Base-by-base conservation (phyloP, 2,797 vertebrate species). In the Karalla daura region DNA sequence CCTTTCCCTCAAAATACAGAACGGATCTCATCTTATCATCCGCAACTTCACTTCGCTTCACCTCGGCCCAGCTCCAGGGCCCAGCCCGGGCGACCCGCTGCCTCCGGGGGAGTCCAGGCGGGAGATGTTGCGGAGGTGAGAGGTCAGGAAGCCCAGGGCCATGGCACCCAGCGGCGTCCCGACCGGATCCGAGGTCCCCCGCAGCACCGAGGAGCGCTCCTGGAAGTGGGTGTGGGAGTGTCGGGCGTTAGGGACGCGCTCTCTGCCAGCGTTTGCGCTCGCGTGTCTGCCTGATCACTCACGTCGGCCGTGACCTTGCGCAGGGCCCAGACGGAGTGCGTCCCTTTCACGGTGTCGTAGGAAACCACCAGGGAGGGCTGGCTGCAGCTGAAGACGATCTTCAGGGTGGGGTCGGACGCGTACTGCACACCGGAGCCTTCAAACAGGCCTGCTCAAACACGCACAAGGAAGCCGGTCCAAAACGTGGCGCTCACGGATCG, bases 341-440 rank as follows among this genome's bases (percentile, higher is more conserved):
- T 90, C 78, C 94, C 93, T 83, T 98, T 98, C 50, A 93, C 78
- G 0, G 94, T 93, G 83, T 99, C 97, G 2, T 97, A 99, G 1
- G 95, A 96, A 92, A 99, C 95, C 52, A 99, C 81, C 17, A 99
- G 85, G 66, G 98, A 98, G 7, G 98, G 97, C 23, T 95, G 92
- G 25, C 84, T 53, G 75, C 81, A 94, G 79, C 95, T 93, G 87
- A 98, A 99, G 75, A 98, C 93, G 2, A 99, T 96, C 87, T 93
- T 95, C 91, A 96, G 80, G 14, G 93, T 88, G 40, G 90, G 84
- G 74, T 99, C 98, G 1, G 96, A 94, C 35, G 95, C 93, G 0
- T 99, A 99, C 74, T 98, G 96, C 27, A 98, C 95, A 63, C 92
- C 85, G 2, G 93, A 80, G 18, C 92, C 90, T 14, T 96, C 95